phyloP scores from a whole-genome alignment of 1,140 invertebrate species.

The Plutomurus gul region DNA sequence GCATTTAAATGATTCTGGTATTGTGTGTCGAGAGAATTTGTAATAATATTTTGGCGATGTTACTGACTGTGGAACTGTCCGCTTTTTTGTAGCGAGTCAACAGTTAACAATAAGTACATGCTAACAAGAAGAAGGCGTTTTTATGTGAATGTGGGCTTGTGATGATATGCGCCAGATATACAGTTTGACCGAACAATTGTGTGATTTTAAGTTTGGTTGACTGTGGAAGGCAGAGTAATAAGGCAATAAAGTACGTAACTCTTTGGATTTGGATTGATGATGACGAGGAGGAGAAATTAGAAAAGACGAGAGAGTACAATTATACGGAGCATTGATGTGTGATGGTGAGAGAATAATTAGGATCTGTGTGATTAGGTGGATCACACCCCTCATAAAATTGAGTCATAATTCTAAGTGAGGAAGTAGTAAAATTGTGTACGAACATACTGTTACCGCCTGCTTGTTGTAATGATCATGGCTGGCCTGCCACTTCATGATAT shows the following conservation, averaged over 20 bases:
- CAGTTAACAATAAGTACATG: neutral
- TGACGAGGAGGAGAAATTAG: neutral
- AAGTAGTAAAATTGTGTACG: constrained; percentile 9
- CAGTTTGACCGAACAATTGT: too few relatives aligned
- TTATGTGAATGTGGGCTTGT: neutral
- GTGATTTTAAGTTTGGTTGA: neutral
- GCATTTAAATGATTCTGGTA: too few relatives aligned
- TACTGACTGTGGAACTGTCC: too few relatives aligned
- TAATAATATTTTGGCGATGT: too few relatives aligned
- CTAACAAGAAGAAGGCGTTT: constrained; percentile 19
- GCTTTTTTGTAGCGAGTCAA: too few relatives aligned
- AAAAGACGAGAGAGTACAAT: neutral
- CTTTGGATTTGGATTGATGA: constrained; percentile 16
- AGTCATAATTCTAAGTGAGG: constrained; percentile 26
- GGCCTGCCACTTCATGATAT: constrained; percentile 1
- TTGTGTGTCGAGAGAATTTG: too few relatives aligned
- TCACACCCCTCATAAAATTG: constrained; percentile 20
- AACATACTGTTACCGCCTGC: constrained; percentile 25
- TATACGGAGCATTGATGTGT: too few relatives aligned
- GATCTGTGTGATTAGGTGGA: constrained; percentile 10
- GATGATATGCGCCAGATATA: neutral
- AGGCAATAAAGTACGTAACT: neutral
- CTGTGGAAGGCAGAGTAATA: neutral
- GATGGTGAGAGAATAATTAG: constrained; percentile 25
- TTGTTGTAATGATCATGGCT: constrained; percentile 23